phyloP scores from a whole-genome alignment of 1,140 invertebrate species.

The Cotesia vestalis region DNA sequence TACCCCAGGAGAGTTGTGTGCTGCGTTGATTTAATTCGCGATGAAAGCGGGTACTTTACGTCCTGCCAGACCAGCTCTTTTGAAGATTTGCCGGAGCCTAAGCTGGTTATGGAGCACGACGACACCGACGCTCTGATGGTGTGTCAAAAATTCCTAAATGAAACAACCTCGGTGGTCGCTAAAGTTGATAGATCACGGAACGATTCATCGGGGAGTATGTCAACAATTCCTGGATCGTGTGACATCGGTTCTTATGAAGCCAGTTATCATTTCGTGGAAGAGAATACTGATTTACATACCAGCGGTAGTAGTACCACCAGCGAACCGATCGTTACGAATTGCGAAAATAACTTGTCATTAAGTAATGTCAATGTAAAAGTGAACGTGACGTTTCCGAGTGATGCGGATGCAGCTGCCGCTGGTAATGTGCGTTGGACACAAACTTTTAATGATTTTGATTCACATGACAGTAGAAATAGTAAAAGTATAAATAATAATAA shows the following conservation, averaged over 20 bases:
- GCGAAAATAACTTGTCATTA: slow-evolving; percentile 30
- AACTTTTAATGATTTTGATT: slow-evolving; percentile 30
- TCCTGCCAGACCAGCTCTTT: background rate
- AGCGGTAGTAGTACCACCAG: background rate
- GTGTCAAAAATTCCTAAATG: slow-evolving; percentile 30
- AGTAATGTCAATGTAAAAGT: background rate
- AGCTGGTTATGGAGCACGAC: slow-evolving; percentile 11
- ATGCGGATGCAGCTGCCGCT: background rate
- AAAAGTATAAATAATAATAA: background rate
- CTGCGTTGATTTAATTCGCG: slow-evolving; percentile 23
- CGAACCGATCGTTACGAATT: slow-evolving; percentile 9
- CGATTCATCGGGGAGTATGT: background rate
- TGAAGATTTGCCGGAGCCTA: slow-evolving; percentile 18
- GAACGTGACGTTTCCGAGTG: slow-evolving; percentile 24
- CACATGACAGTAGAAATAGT: background rate
- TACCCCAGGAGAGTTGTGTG: slow-evolving; percentile 13
- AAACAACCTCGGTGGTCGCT: background rate
- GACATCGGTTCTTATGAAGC: slow-evolving; percentile 4
- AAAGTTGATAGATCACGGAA: background rate
- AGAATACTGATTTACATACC: slow-evolving; percentile 3
- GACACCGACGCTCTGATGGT: slow-evolving; percentile 25
- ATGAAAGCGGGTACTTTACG: slow-evolving; percentile 28
- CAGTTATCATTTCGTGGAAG: slow-evolving; percentile 7
- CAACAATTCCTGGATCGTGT: background rate
- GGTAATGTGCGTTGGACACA: background rate